phyloP scores from a whole-genome alignment of 2,113 vertebrate genomes.

The Theristicus caerulescens region DNA sequence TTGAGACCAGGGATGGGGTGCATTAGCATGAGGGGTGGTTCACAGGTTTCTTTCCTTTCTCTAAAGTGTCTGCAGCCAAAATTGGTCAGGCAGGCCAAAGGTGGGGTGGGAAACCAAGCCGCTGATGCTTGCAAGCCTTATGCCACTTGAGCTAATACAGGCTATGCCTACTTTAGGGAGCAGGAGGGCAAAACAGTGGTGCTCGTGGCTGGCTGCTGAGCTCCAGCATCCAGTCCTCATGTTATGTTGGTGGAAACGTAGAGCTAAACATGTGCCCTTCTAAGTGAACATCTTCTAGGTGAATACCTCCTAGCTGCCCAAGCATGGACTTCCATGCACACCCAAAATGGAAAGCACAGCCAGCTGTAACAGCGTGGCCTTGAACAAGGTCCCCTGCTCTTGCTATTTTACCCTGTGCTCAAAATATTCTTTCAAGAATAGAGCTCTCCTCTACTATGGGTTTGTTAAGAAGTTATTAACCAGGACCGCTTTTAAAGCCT shows the following conservation, averaged over 20 bases:
- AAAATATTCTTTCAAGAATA: not conserved
- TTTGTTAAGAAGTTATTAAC: not conserved
- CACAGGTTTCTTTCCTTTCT: not conserved
- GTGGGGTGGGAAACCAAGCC: not conserved
- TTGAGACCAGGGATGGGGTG: not conserved
- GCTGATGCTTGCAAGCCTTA: not conserved
- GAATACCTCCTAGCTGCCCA: not conserved
- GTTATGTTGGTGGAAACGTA: not conserved
- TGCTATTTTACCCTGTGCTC: not conserved
- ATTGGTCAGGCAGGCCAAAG: not conserved
- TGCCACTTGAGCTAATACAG: not conserved
- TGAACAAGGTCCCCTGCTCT: not conserved
- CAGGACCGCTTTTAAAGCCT: not conserved
- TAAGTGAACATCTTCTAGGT: not conserved
- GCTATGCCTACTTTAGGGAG: not conserved
- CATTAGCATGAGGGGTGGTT: fast-evolving
- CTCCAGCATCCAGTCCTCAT: not conserved
- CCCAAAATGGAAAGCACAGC: not conserved
- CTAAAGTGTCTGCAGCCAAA: not conserved
- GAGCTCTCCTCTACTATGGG: not conserved
- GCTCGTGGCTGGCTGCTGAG: not conserved
- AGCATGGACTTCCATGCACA: not conserved
- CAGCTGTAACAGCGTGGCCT: not conserved
- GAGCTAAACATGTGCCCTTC: not conserved
- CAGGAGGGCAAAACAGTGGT: not conserved